Conservation (phyloP, 2,797 vertebrate genomes). For the Etheostoma perlongum region DNA sequence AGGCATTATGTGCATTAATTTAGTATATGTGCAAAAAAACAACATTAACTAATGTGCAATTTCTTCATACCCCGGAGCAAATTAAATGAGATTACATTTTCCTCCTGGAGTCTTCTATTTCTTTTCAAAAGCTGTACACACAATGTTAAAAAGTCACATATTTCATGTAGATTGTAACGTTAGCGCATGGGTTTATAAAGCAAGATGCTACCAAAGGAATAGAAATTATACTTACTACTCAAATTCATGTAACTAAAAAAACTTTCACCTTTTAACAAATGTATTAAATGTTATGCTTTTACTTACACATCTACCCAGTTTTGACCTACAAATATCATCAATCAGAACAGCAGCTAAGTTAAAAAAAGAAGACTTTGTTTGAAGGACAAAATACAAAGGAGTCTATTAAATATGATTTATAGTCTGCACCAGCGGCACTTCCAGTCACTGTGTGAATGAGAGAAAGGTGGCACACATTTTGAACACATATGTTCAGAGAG, state of each 20-base stretch:
- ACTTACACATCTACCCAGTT: neutral
- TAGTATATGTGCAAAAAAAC: neutral
- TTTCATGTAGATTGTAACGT: neutral
- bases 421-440: conserved; percentile 36
- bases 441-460: conserved; percentile 59
- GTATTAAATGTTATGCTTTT: neutral
- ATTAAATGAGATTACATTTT: neutral
- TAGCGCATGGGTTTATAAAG: neutral
- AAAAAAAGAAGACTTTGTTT: conserved; percentile 21
- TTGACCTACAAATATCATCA: neutral
- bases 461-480: conserved; percentile 78
- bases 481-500: conserved; percentile 75
- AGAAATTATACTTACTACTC: neutral
- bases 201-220: neutral
- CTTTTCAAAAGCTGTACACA: neutral
- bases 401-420: conserved; percentile 58
- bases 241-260: neutral
- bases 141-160: neutral
- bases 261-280: neutral
- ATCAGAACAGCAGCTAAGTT: conserved; percentile 9
- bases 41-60: neutral
- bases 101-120: neutral
- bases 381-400: conserved; percentile 36
- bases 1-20: neutral
- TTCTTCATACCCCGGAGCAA: neutral